Evolutionary conservation across 2,888 invertebrate genomes (phyloP).

Genomic region (Linnaemya vulpina): DNA sequence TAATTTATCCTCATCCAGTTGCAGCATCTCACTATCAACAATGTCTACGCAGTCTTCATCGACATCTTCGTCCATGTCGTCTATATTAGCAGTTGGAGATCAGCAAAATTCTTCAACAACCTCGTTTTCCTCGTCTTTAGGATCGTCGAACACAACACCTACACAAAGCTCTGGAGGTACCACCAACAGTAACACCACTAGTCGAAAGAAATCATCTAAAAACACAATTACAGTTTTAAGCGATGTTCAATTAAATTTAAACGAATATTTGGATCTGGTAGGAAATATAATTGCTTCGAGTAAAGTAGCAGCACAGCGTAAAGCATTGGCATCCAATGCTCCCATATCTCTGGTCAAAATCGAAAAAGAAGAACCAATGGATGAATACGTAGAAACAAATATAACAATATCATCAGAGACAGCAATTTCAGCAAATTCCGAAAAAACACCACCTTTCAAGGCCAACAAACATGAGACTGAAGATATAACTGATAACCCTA

Average conservation of each 20-base stretch:
- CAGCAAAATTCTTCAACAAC: constrained; percentile 33
- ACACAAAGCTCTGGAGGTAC: constrained; percentile 35
- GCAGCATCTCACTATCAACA: background rate
- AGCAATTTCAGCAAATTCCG: constrained; percentile 47
- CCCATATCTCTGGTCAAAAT: constrained; percentile 80
- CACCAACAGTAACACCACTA: constrained; percentile 15
- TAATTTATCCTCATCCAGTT: background rate
- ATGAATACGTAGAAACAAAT: constrained; percentile 75
- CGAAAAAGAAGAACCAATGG: constrained; percentile 80
- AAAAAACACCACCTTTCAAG: constrained; percentile 70
- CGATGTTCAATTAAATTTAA: constrained; percentile 82
- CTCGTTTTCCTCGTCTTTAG: constrained; percentile 20
- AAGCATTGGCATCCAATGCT: constrained; percentile 75
- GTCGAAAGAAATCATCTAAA: constrained; percentile 76
- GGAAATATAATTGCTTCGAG: constrained; percentile 82
- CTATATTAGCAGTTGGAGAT: constrained; percentile 8
- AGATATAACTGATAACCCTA: constrained; percentile 73
- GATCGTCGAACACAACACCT: constrained; percentile 1
- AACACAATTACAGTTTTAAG: constrained; percentile 82
- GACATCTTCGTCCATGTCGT: constrained; percentile 11
- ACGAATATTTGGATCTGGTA: constrained; percentile 81
- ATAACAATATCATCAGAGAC: constrained; percentile 24
- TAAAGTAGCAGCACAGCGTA: constrained; percentile 78
- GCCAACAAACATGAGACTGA: constrained; percentile 75
- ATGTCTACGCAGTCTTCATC: constrained; percentile 28